These are phyloP conservation scores for Acinonyx jubatus DNA, from an alignment of 2,113 vertebrate species.

Conservation along the genomic window DNA sequence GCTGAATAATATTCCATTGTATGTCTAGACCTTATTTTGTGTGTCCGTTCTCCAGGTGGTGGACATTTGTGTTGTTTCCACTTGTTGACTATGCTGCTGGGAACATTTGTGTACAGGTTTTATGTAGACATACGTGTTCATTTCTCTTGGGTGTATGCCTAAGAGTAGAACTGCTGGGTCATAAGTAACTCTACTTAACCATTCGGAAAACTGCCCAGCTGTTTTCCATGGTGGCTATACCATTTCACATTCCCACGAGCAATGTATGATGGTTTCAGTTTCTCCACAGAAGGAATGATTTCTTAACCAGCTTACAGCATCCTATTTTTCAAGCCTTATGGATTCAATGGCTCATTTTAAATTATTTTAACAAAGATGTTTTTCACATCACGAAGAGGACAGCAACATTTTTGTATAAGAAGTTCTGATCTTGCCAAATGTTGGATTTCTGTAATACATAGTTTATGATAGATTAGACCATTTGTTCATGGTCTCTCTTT, in stretches of 20 bases:
- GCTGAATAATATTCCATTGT: background rate
- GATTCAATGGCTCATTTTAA: background rate
- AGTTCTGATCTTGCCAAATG: background rate
- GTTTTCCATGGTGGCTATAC: background rate
- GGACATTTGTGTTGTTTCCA: background rate
- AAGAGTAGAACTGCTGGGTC: background rate
- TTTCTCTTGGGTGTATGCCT: background rate
- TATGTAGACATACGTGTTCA: background rate
- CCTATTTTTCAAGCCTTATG: background rate
- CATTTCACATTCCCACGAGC: background rate
- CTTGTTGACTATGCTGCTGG: background rate
- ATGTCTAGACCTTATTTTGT: background rate
- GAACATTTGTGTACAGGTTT: background rate
- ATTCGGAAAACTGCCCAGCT: background rate
- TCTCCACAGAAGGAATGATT: background rate
- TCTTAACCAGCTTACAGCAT: background rate
- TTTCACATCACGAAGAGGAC: background rate
- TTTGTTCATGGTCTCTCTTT: background rate
- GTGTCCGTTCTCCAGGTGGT: background rate
- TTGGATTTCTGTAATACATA: background rate
- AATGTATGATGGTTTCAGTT: background rate
- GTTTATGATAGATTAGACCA: background rate
- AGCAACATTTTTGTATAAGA: background rate
- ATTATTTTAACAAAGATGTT: background rate
- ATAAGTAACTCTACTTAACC: background rate